These are phyloP conservation scores for Marmota monax DNA, from an alignment of 2,113 vertebrate genomes.

Conservation along the genomic window DNA sequence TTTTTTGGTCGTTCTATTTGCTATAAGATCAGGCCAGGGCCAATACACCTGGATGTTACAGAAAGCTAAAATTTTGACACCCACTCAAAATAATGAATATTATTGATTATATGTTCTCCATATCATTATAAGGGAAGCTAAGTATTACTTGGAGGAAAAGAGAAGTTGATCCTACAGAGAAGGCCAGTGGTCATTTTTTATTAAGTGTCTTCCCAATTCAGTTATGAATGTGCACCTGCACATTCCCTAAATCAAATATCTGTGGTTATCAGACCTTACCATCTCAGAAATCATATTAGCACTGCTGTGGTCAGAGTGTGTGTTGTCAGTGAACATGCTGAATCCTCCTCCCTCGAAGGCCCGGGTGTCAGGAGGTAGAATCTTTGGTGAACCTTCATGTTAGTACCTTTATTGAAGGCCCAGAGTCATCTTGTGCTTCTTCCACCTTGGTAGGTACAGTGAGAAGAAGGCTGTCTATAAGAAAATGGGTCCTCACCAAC, in stretches of 20 bases:
- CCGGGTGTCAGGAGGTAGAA: neutral
- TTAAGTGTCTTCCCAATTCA: neutral
- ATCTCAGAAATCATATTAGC: neutral
- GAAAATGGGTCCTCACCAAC: neutral
- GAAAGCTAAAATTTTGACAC: neutral
- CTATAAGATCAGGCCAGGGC: neutral
- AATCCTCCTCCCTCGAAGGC: accelerated
- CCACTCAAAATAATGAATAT: neutral
- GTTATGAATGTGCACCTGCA: accelerated
- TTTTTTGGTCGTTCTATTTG: neutral
- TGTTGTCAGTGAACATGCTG: neutral
- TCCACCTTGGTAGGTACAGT: neutral
- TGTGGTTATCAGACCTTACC: neutral
- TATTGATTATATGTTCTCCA: neutral
- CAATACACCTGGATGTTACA: neutral
- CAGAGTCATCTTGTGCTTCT: neutral
- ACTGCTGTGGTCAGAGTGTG: neutral
- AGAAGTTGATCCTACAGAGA: neutral
- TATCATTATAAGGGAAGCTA: neutral
- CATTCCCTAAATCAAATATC: neutral
- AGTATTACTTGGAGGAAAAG: neutral
- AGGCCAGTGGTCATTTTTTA: neutral
- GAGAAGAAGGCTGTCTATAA: neutral
- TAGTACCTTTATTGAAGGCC: neutral
- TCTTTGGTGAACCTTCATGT: neutral